Conservation (phyloP, 2,888 invertebrate genomes). For the Hemistola chrysoprasaria region DNA sequence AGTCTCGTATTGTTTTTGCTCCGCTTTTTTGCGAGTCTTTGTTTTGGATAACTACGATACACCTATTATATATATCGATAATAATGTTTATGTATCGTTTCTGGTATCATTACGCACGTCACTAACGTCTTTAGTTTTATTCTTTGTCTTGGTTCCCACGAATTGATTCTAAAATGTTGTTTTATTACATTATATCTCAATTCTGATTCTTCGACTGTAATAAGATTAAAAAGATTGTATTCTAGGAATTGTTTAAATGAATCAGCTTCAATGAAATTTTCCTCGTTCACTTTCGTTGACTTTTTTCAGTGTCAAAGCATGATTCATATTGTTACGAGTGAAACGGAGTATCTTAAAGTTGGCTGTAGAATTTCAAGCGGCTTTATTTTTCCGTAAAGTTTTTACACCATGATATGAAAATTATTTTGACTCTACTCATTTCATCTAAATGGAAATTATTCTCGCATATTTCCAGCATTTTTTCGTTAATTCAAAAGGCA, state of each 20-base stretch:
- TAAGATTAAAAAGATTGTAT: conserved; percentile 22
- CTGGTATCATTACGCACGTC: conserved; percentile 59
- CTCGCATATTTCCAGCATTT: conserved; percentile 9
- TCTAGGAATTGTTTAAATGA: conserved; percentile 30
- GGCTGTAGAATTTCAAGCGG: too few relatives aligned
- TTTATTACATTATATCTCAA: conserved; percentile 6
- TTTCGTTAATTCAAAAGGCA: conserved; percentile 13
- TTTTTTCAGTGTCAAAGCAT: conserved; percentile 25
- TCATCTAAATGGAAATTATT: too few relatives aligned
- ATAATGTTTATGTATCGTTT: conserved; percentile 58
- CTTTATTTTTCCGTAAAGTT: too few relatives aligned
- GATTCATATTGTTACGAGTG: conserved; percentile 25
- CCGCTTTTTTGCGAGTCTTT: conserved; percentile 57
- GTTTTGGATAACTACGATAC: conserved; percentile 51
- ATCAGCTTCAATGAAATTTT: conserved; percentile 25
- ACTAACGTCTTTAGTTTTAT: conserved; percentile 37
- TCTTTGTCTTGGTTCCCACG: conserved; percentile 21
- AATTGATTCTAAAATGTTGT: conserved; percentile 1
- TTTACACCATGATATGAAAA: too few relatives aligned
- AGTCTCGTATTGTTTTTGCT: conserved; percentile 53
- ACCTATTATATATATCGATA: conserved; percentile 52
- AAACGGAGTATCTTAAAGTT: too few relatives aligned
- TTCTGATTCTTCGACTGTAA: conserved; percentile 13
- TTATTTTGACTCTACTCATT: too few relatives aligned
- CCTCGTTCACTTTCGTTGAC: conserved; percentile 30